Percentiles rank a stretch among this genome's conserved stretches.
Evolutionary conservation across 1,140 invertebrate genomes (phyloP).

Genomic region (Leptestheria dahalacensis): DNA sequence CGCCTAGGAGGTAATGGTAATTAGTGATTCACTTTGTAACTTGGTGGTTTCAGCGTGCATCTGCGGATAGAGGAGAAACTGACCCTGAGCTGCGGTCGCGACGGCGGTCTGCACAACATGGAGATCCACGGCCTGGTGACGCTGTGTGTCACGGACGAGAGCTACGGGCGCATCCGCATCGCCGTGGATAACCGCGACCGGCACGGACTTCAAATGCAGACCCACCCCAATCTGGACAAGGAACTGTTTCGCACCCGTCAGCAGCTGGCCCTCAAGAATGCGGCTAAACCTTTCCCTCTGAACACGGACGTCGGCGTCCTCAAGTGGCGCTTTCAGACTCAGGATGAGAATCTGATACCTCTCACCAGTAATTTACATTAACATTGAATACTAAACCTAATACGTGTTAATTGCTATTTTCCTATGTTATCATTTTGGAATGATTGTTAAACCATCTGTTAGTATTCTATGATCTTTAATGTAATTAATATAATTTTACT

Average conservation of each 20-base stretch:
- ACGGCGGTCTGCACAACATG: constrained; percentile 83
- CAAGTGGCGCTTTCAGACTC: constrained; percentile 81
- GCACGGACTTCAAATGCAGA: constrained; percentile 65
- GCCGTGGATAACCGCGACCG: constrained; percentile 57
- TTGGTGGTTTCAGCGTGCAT: constrained; percentile 57
- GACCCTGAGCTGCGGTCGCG: constrained; percentile 65
- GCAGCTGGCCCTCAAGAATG: constrained; percentile 75
- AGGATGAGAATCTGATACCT: constrained; percentile 69
- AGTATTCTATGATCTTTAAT: no score
- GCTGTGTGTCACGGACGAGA: constrained; percentile 74
- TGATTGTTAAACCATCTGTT: no score
- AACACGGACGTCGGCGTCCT: constrained; percentile 93
- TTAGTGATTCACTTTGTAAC: no score
- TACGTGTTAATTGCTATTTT: no score
- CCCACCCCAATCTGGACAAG: constrained; percentile 97
- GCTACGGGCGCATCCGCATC: constrained; percentile 57
- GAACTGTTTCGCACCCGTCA: constrained; percentile 64
- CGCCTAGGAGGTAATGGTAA: no score
- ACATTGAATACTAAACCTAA: not conserved
- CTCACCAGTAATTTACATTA: constrained; percentile 45
- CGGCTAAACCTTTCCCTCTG: constrained; percentile 83
- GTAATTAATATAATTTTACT: no score
- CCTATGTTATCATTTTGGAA: no score
- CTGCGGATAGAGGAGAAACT: constrained; percentile 78
- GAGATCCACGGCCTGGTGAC: constrained; percentile 83